These are phyloP conservation scores for Trogon melanurus DNA, from an alignment of 2,113 vertebrate genomes.

Conservation along the genomic window DNA sequence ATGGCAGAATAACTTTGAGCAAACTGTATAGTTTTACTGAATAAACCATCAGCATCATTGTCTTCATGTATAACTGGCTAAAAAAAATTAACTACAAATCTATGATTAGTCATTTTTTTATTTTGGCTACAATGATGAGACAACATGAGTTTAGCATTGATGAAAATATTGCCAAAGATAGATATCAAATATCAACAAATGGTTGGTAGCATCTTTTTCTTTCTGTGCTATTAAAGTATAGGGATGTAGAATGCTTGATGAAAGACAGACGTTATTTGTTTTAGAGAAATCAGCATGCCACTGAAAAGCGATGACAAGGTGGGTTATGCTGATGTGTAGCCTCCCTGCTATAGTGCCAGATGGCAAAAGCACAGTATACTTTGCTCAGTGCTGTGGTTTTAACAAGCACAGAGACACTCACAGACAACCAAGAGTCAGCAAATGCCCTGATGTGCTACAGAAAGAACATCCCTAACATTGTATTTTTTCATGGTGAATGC, in stretches of 20 bases:
- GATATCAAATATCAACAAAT: background rate
- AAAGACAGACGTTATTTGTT: background rate
- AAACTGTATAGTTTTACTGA: background rate
- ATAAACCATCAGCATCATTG: background rate
- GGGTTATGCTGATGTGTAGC: background rate
- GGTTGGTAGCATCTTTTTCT: background rate
- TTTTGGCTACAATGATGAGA: background rate
- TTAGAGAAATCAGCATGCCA: background rate
- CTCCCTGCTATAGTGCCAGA: background rate
- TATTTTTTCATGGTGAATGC: background rate
- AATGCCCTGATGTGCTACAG: background rate
- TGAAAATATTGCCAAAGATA: background rate
- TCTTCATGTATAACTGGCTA: background rate
- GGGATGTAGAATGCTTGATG: background rate
- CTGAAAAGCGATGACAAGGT: background rate
- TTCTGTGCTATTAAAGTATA: background rate
- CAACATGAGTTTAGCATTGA: background rate
- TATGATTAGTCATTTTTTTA: background rate
- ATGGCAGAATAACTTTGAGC: background rate
- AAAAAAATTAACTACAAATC: background rate
- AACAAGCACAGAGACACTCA: background rate
- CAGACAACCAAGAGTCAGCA: background rate
- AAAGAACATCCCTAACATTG: background rate
- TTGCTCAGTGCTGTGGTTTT: conserved; percentile 8
- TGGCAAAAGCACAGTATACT: background rate